Base-by-base conservation (phyloP, 2,888 invertebrate species). In the Agrotis puta region DNA sequence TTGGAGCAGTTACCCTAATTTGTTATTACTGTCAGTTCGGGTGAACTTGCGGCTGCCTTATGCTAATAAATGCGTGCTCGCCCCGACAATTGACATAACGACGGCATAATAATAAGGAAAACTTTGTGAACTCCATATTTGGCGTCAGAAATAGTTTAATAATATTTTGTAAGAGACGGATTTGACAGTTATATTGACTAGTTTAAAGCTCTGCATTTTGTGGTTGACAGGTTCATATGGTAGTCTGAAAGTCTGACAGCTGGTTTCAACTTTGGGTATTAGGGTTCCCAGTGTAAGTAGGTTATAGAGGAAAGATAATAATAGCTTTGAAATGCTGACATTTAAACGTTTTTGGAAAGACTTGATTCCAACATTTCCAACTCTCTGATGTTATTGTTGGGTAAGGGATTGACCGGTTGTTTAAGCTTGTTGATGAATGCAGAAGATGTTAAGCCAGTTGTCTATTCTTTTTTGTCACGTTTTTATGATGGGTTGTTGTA, bases 1-100 rank as follows among this genome's bases (percentile, higher is more conserved):
- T 91, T 84, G 87, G 89, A 83, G 84, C 87, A 89, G 89, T 90
- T 91, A 94, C 94, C 95, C 94, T 94, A 94, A 94, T 94, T 94
- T 93, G 93, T 94, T 93, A 92, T 91, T 91, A 90, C 91, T 92
- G 92, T 89, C 93, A 91, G 85, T 87, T 87, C 83, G 78, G 87
- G 89, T 86, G 86, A 88, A 89, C 89, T 92, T 92, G 92, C 82
- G 93, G 93, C 89, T 86, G 89, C 90, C 88, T 92, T 92, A 93
- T 92, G 93, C 90, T 92, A 93, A 93, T 93, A 91, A 89, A 91
- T 87, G 87, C 84, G 79, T 83, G 84, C 84, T 83, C 80, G 84
- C 85, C 84, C 84, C 78, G 77, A 81, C 88, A 88, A 89, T 90
- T 88, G 81, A 82, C 71, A 78, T 83, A 77, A 82, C 77, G 70